phyloP scores from a whole-genome alignment of 2,797 vertebrate genomes.

The Lepus townsendii region DNA sequence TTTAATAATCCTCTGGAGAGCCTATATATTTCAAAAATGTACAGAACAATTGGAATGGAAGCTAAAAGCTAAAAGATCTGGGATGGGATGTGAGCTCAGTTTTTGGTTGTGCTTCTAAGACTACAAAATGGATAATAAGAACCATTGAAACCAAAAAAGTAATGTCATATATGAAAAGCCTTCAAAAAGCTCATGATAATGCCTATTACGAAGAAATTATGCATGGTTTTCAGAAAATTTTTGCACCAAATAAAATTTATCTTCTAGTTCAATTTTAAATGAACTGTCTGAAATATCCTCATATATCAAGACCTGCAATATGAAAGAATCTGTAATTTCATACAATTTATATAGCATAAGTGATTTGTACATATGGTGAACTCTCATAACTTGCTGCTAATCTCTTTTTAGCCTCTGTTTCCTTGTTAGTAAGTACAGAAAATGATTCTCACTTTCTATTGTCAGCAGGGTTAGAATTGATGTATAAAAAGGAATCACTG shows the following conservation, averaged over 20 bases:
- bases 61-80: neutral
- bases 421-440: neutral
- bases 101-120: slow-evolving; percentile 17
- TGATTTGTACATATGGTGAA: neutral
- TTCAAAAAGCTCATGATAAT: no score
- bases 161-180: neutral
- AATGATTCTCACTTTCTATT: slow-evolving; percentile 1
- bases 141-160: neutral
- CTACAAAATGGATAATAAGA: neutral
- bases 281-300: no score
- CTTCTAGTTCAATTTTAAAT: no score
- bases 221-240: no score
- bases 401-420: neutral
- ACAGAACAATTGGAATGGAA: neutral
- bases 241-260: no score
- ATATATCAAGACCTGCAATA: slow-evolving; percentile 1
- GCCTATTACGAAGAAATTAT: no score
- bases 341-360: neutral
- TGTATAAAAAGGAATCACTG: neutral
- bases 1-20: neutral
- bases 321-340: neutral
- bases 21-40: slow-evolving; percentile 26
- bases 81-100: neutral
- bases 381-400: neutral
- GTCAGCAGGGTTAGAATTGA: neutral